Evolutionary conservation across 2,888 invertebrate species (phyloP), one percentile per base, ranked within the genome.

Genomic region (Lasioglossum lativentre): DNA sequence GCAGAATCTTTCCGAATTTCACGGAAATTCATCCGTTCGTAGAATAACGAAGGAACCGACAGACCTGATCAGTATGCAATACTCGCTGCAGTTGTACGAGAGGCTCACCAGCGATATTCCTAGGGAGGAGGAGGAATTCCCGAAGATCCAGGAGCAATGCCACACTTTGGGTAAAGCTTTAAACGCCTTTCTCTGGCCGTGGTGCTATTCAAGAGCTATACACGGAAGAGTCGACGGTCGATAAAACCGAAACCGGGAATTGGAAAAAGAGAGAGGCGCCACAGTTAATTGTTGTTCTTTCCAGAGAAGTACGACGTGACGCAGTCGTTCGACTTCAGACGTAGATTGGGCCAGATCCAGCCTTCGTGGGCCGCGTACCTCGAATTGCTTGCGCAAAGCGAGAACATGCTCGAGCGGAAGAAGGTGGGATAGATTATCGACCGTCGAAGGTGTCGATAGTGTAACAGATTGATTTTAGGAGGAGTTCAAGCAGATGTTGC

Each of bases 91-190:
- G 40, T 96, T 97, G 8, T 97, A 97, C 93, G 97, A 97, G 78
- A 96, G 96, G 47, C 95, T 98, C 66, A 95, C 97, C 63, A 95
- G 95, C 34, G 98, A 98, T 92, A 95, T 97, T 77, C 94, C 96
- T 0, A 89, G 93, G 0, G 96, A 97, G 81, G 97, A 98, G 94
- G 96, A 96, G 75, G 96, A 97, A 86, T 98, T 99, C 94, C 97
- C 97, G 0, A 96, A 97, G 8, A 97, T 98, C 85, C 95, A 96
- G 75, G 98, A 98, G 78, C 96, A 98, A 93, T 97, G 98, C 95
- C 95, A 95, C 52, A 96, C 97, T 34, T 94, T 98, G 80, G 97
- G 96, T 96, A 95, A 94, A 94, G 88, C 82, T 86, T 78, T 83
- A 90, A 88, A 83, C 85, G 87, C 75, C n/a, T 52, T 85, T 78